Base-by-base conservation (phyloP, 2,888 invertebrate genomes). In the Synanthedon andrenaeformis region DNA sequence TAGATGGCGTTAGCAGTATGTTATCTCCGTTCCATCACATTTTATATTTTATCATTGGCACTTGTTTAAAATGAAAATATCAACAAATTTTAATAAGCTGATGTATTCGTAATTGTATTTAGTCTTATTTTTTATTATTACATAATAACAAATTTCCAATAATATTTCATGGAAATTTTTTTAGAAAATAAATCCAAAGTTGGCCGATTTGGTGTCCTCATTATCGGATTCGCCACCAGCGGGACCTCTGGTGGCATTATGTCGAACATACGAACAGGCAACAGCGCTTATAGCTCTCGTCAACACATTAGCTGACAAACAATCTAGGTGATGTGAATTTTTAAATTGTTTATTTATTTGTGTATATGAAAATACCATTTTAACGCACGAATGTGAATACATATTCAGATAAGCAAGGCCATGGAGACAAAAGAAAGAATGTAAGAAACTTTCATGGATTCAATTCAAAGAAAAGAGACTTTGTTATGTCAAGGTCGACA, bases 291-390 rank as follows among this genome's bases (percentile, higher is more conserved):
- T 97, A 1, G 96, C 96, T 65, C 96, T 99, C 69, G 93, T 99
- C 58, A 97, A 99, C 72, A 95, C 96, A 0, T 91, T 99, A 51
- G 96, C 98, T 5, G 99, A 99, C 65, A 98, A 97, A 83, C 89
- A 90, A 58, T 73, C 90, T 1, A 90, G 90, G 90, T 89, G 69
- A 62, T 14, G 14, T 45, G 45, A 45, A 49, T 13, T 14, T 11
- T 17, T 17, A 19, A 8, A 6, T 8, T 6, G 0, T 28, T 28
- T 8, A 28, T 10, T 35, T 35, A 5, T 23, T 23, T n/a, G 13
- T n/a, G 45, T 45, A n/a, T 42, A n/a, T 42, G 3, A 42, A 42
- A 42, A 12, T 42, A 12, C 3, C n/a, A n/a, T 42, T 42, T 12
- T 12, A 42, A 3, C n/a, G 45, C 10, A 45, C 12, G 2, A 45